These are phyloP conservation scores for Hemichromis elongatus DNA, from an alignment of 2,113 vertebrate genomes.

Conservation along the genomic window DNA sequence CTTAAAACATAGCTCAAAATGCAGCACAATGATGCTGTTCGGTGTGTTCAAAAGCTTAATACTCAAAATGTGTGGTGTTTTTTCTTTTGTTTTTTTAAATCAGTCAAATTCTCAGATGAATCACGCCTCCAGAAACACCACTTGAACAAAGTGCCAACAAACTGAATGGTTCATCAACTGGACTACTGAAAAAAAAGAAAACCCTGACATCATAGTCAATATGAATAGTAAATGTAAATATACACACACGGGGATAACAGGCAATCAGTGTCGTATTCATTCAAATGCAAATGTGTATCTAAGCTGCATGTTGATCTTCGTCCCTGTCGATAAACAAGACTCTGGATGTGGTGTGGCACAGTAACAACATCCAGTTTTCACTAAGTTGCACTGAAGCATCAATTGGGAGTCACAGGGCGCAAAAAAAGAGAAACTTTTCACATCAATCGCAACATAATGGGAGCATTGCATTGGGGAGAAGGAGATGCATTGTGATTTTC, in stretches of 20 bases:
- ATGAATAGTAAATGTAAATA: slow-evolving; percentile 24
- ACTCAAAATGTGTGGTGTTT: background rate
- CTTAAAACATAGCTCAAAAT: slow-evolving; percentile 7
- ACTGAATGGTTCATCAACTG: background rate
- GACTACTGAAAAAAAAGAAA: slow-evolving; percentile 1
- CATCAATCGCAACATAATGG: slow-evolving; percentile 13
- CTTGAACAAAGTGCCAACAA: background rate
- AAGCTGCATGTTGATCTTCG: slow-evolving; percentile 19
- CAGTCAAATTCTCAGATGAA: slow-evolving; percentile 1
- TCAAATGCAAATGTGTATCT: slow-evolving; percentile 25
- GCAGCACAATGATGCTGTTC: background rate
- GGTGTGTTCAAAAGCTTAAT: slow-evolving; percentile 17
- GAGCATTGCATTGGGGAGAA: background rate
- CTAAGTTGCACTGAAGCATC: background rate
- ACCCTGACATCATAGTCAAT: slow-evolving; percentile 16
- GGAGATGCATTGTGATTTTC: background rate
- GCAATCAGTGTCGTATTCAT: slow-evolving; percentile 41
- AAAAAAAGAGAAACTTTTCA: background rate
- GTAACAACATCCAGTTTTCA: slow-evolving; percentile 18
- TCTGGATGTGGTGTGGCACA: background rate
- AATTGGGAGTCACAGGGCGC: background rate
- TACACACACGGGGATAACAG: background rate
- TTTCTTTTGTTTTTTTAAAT: background rate
- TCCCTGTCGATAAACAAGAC: slow-evolving; percentile 3
- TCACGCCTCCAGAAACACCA: background rate